Conservation (phyloP, 2,888 invertebrate genomes). For the Phrixothrix hirtus region DNA sequence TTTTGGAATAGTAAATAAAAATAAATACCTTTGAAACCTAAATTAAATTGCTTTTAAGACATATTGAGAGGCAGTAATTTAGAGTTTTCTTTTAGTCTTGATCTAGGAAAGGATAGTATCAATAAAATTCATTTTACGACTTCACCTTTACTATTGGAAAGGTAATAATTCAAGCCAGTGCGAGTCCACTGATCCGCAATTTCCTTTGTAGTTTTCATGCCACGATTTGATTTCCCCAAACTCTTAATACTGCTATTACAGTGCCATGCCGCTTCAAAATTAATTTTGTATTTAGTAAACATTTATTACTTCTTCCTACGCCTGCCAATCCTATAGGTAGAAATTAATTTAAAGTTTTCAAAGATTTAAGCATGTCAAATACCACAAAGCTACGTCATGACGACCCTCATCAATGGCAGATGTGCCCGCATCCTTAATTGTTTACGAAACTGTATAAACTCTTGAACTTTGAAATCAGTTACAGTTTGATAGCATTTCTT, state of each 20-base stretch:
- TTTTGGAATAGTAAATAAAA: neutral
- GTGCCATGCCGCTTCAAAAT: too few relatives aligned
- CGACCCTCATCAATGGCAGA: slow-evolving; percentile 27
- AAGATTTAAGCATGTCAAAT: too few relatives aligned
- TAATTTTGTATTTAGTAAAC: too few relatives aligned
- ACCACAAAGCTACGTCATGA: slow-evolving; percentile 21
- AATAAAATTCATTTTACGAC: slow-evolving; percentile 21
- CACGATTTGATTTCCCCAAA: too few relatives aligned
- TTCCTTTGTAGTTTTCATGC: slow-evolving; percentile 1
- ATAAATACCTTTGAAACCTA: neutral
- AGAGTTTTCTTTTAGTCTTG: slow-evolving; percentile 13
- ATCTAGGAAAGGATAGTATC: slow-evolving; percentile 11
- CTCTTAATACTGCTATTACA: too few relatives aligned
- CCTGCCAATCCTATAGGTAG: too few relatives aligned
- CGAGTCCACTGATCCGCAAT: neutral
- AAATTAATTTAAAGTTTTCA: too few relatives aligned
- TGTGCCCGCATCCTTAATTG: slow-evolving; percentile 28
- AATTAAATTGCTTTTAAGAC: neutral
- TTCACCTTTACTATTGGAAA: slow-evolving; percentile 9
- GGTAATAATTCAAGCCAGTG: slow-evolving; percentile 7
- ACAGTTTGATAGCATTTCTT: slow-evolving; percentile 12
- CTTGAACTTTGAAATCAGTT: slow-evolving; percentile 20
- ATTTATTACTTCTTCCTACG: too few relatives aligned
- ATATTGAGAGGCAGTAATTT: slow-evolving; percentile 6
- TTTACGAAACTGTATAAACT: slow-evolving; percentile 21